Base-by-base conservation (phyloP, 2,888 invertebrate genomes). In the Drosophila multiciliata region DNA sequence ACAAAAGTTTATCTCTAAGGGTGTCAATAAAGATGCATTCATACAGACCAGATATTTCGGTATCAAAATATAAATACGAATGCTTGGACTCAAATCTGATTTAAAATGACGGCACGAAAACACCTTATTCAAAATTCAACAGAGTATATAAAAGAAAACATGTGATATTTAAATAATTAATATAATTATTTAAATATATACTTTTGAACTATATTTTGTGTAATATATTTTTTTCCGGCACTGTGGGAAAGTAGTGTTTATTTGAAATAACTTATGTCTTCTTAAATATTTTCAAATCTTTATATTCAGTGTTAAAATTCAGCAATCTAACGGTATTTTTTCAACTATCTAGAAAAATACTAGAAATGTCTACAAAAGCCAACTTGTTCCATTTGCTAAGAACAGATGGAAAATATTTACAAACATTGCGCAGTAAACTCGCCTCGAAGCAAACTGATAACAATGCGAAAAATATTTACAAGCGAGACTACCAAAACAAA, bases 401-500 rank as follows among this genome's bases (percentile, higher is more conserved):
- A 75, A 60, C 86, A 78, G 77, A 72, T 89, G 83, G 15, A n/a
- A 17, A 64, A 36, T 83, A 50, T 87, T 80, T 87, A 72, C 71
- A 76, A 87, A 77, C 74, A 83, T 35, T 57, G 33, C 15, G 29
- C 17, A 5, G 26, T 11, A 87, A 63, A 90, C 89, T 87, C 89
- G 17, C 26, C 29, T 54, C 64, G 54, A 15, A 50, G 26, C 3
- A 55, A 50, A 49, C 65, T 67, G 71, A 80, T 80, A 68, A 70
- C 20, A 33, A 52, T 40, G 9, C 4, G 3, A 73, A 77, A 80
- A 86, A 80, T 89, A 80, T 89, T 86, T 86, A 80, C 78, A 38
- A n/a, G n/a, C 17, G 52, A 65, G 45, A 55, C 57, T 61, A 64
- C 72, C 75, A 86, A 86, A 86, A 89, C 87, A 86, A 90, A 75